These are phyloP conservation scores for Tetraneura akinire DNA, from an alignment of 1,140 invertebrate genomes.

Conservation along the genomic window DNA sequence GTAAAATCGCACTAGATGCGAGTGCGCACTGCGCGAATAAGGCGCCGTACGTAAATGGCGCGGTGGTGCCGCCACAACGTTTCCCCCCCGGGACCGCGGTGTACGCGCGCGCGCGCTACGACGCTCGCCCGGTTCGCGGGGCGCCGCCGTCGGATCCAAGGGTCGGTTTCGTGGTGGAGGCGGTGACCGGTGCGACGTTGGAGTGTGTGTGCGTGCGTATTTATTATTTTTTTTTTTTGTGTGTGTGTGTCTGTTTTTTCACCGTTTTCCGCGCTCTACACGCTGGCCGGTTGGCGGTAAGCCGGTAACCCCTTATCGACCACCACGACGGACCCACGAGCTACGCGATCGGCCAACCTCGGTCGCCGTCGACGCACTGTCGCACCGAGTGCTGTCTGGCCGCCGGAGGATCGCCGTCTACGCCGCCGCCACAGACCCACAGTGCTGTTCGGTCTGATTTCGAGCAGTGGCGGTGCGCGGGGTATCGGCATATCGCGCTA, in stretches of 20 bases:
- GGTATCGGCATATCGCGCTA: not conserved
- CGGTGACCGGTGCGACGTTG: not conserved
- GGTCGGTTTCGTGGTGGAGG: not conserved
- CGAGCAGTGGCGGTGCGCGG: not conserved
- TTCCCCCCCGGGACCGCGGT: not conserved
- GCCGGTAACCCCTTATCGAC: constrained; percentile 1
- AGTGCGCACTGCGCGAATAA: constrained; percentile 33
- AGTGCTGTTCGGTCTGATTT: too few species aligned
- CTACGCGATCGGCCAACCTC: not conserved
- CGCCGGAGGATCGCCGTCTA: not conserved
- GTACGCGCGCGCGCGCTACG: not conserved
- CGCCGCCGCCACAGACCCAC: too few species aligned
- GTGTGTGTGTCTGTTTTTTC: too few species aligned
- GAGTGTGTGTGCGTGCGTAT: too few species aligned
- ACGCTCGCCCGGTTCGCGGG: not conserved
- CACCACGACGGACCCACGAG: not conserved
- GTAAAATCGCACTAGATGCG: constrained; percentile 12
- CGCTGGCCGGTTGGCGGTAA: not conserved
- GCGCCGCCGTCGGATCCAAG: not conserved
- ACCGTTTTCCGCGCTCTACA: not conserved
- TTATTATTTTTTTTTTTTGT: too few species aligned
- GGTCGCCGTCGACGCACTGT: constrained; percentile 20
- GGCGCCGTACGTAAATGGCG: too few species aligned
- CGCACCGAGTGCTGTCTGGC: not conserved
- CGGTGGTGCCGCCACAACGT: not conserved